Percentiles rank a stretch among this genome's conserved stretches.
These are phyloP conservation scores for Pyrocoelia pectoralis DNA, from an alignment of 2,888 invertebrate species.

Conservation along the genomic window DNA sequence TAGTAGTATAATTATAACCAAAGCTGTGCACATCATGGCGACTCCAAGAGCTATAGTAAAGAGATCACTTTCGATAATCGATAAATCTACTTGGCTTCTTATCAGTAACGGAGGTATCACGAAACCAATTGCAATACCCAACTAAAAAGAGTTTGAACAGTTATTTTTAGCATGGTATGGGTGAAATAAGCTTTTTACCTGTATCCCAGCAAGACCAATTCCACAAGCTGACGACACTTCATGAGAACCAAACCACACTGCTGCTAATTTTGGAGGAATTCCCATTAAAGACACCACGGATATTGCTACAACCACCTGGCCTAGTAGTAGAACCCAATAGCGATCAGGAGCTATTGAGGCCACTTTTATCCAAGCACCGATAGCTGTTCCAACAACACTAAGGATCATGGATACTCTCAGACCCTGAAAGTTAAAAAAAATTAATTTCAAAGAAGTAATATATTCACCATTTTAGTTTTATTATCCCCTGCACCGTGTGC, in stretches of 20 bases:
- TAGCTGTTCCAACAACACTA: neutral
- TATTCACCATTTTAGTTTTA: no score
- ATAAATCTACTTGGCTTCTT: constrained; percentile 65
- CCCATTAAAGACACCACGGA: constrained; percentile 93
- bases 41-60: constrained; percentile 85
- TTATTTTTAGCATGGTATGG: neutral
- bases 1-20: constrained; percentile 82
- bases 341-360: constrained; percentile 81
- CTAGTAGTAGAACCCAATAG: constrained; percentile 86
- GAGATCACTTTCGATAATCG: constrained; percentile 74
- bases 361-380: constrained; percentile 82
- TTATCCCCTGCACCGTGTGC: no score
- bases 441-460: no score
- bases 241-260: constrained; percentile 96
- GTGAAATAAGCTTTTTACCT: constrained; percentile 72
- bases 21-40: constrained; percentile 80
- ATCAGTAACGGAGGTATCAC: constrained; percentile 73
- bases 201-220: constrained; percentile 97
- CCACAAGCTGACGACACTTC: constrained; percentile 98
- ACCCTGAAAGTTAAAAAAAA: neutral
- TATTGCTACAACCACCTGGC: constrained; percentile 85
- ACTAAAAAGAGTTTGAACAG: constrained; percentile 64
- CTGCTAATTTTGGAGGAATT: constrained; percentile 89
- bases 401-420: neutral
- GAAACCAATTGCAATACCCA: constrained; percentile 92